A percentile compares a stretch with the other conserved stretches of the same genome.
Evolutionary conservation across 2,888 invertebrate genomes (phyloP).

Genomic region (Polydrusus pterygomalis): DNA sequence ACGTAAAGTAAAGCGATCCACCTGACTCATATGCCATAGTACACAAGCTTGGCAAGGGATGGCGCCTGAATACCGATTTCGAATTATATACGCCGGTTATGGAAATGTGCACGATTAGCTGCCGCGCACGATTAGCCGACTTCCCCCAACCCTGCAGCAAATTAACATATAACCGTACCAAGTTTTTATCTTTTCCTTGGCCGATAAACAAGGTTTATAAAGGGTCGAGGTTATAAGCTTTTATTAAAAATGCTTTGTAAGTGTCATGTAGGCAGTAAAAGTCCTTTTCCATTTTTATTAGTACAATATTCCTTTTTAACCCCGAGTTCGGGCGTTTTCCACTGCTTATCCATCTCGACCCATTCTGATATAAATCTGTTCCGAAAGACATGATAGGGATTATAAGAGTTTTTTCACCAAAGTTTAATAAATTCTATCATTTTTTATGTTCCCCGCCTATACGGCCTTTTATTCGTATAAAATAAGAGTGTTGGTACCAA

Average conservation of each 20-base stretch:
- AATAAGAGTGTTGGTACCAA: neutral
- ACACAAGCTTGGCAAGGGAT: no score
- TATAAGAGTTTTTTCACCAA: conserved; percentile 1
- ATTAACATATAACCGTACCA: neutral
- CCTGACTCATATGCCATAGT: no score
- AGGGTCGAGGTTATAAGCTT: conserved; percentile 3
- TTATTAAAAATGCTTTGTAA: conserved; percentile 22
- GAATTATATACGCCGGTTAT: no score
- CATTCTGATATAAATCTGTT: conserved; percentile 15
- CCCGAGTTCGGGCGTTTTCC: conserved; percentile 11
- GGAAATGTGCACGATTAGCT: no score
- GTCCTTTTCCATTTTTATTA: conserved; percentile 23
- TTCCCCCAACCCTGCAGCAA: no score
- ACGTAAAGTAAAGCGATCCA: no score
- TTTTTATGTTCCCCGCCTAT: neutral
- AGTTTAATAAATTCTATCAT: conserved; percentile 15
- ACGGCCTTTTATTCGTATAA: neutral
- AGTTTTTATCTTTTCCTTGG: neutral
- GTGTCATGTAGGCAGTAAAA: conserved; percentile 20
- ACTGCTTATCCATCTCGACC: conserved; percentile 24
- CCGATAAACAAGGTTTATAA: conserved; percentile 11
- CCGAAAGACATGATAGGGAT: conserved; percentile 4
- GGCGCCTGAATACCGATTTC: no score
- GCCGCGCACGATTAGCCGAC: no score
- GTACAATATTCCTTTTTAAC: conserved; percentile 20